phyloP scores from a whole-genome alignment of 2,888 invertebrate genomes.

The Orthonevra nobilis region DNA sequence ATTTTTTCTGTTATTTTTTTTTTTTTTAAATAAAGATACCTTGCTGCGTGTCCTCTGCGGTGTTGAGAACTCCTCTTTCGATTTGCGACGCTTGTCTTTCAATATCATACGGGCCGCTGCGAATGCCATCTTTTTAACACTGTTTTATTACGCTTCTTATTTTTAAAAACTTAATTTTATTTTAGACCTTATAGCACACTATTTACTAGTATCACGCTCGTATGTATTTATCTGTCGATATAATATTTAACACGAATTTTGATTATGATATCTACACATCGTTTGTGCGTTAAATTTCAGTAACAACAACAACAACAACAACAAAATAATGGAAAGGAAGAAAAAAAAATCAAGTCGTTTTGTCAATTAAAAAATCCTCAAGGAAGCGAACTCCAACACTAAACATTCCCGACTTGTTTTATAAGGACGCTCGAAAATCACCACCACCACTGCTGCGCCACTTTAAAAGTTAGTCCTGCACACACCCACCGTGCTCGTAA shows the following conservation, averaged over 20 bases:
- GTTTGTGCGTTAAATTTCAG: conserved; percentile 33
- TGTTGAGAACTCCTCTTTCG: conserved; percentile 89
- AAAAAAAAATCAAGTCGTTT: background rate
- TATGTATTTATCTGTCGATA: conserved; percentile 10
- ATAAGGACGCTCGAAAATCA: conserved; percentile 25
- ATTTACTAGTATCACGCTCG: conserved; percentile 12
- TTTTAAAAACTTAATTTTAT: no score
- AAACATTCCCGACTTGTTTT: conserved; percentile 32
- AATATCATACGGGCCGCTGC: conserved; percentile 92
- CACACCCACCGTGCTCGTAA: background rate
- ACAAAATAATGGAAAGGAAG: background rate
- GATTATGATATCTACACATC: conserved; percentile 19
- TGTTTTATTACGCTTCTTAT: no score
- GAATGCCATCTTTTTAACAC: conserved; percentile 92
- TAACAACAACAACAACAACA: conserved; percentile 24
- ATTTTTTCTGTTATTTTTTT: conserved; percentile 7
- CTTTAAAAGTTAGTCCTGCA: conserved; percentile 32
- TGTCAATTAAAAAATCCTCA: background rate
- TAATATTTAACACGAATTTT: conserved; percentile 29
- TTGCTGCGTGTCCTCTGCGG: conserved; percentile 88
- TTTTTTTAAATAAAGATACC: conserved; percentile 81
- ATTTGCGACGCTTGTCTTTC: conserved; percentile 90
- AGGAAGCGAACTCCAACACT: conserved; percentile 4
- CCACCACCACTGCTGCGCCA: conserved; percentile 6
- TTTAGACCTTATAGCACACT: conserved; percentile 25